These are phyloP conservation scores for Lontra canadensis DNA, from an alignment of 2,113 vertebrate genomes.

Conservation along the genomic window DNA sequence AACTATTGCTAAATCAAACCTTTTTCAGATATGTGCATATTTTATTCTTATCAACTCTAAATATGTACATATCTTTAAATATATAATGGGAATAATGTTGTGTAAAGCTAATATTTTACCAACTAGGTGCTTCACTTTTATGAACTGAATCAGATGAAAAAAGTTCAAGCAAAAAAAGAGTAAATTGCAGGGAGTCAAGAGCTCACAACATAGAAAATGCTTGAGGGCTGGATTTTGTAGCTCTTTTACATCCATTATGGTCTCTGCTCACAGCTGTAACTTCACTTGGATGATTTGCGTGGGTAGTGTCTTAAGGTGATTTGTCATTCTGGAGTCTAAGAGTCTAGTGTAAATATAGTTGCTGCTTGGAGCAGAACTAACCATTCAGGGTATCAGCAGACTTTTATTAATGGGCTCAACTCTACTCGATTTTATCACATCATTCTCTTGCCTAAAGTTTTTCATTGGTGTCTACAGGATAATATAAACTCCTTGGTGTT, in stretches of 20 bases:
- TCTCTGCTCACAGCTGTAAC: neutral
- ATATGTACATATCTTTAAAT: neutral
- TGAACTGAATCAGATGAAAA: neutral
- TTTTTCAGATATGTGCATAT: neutral
- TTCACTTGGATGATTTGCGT: neutral
- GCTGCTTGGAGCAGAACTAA: neutral
- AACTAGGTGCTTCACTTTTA: neutral
- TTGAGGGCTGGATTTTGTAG: neutral
- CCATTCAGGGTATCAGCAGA: neutral
- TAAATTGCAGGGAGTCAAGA: neutral
- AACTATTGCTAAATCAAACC: neutral
- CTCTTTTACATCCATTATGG: neutral
- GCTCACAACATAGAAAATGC: neutral
- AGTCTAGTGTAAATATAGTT: neutral
- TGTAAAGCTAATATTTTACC: neutral
- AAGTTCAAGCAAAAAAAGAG: neutral
- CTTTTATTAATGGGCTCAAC: neutral
- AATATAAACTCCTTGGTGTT: neutral
- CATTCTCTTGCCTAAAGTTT: neutral
- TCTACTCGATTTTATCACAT: neutral
- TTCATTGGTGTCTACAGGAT: neutral
- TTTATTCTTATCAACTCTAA: neutral
- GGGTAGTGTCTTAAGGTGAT: neutral
- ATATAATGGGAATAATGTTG: neutral
- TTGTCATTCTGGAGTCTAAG: slow-evolving; percentile 1